Evolutionary conservation across 2,113 vertebrate genomes (phyloP).

Genomic region (Pholis gunnellus): DNA sequence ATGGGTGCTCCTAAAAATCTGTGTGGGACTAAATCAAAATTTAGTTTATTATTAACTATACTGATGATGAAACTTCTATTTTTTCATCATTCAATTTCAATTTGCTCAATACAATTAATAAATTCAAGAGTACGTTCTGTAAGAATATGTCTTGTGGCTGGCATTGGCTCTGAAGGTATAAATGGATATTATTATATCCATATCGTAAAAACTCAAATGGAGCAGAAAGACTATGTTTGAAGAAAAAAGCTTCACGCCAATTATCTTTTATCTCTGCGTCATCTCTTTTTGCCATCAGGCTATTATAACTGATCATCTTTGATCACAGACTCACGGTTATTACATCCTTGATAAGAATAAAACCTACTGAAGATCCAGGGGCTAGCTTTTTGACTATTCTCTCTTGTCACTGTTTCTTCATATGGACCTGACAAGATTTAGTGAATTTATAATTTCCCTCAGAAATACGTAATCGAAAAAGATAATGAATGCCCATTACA

Average conservation of each 20-base stretch:
- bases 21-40: neutral
- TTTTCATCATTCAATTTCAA: slow-evolving; percentile 1
- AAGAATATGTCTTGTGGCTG: slow-evolving; percentile 12
- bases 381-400: neutral
- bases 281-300: slow-evolving; percentile 45
- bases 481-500: neutral
- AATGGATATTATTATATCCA: slow-evolving; percentile 16
- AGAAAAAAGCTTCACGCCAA: slow-evolving; percentile 45
- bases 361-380: slow-evolving; percentile 18
- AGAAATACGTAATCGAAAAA: neutral
- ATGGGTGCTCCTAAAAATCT: neutral
- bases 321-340: slow-evolving; percentile 47
- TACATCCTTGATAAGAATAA: slow-evolving; percentile 46
- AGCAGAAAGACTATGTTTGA: slow-evolving; percentile 50
- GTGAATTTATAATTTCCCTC: neutral
- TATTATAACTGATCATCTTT: slow-evolving; percentile 35
- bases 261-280: slow-evolving; percentile 54
- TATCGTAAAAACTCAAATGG: slow-evolving; percentile 40
- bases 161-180: neutral
- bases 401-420: neutral
- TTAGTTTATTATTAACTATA: neutral
- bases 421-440: neutral
- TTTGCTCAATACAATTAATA: slow-evolving; percentile 5
- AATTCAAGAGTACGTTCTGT: neutral
- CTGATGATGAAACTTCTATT: neutral